Evolutionary conservation across 1,140 invertebrate genomes (phyloP), one percentile per base, ranked within the genome.

Genomic region (Pemphigus obesinymphae): DNA sequence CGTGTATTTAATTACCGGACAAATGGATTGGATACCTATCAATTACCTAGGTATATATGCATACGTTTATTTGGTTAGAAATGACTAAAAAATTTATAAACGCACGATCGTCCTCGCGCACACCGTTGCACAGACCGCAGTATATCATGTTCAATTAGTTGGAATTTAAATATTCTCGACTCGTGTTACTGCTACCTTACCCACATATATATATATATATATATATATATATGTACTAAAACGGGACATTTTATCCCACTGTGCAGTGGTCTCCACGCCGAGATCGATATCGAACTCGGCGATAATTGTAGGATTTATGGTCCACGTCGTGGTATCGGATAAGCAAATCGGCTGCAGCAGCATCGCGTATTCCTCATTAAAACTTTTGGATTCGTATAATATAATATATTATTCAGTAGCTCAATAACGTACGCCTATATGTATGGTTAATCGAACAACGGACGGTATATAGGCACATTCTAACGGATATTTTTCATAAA

Each of bases 271-370:
- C n/a, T n/a, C 8, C 53, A 11, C 17, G 3, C 29, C 29, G 61
- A 34, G 61, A 63, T 63, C 29, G 61, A 5, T 34, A 63, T 63
- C 61, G 61, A 31, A 17, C 29, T 17, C 15, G 61, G 61, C 61
- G 61, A 63, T 63, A 63, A 63, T 63, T 63, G 61, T n/a, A 63
- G 61, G 61, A 63, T 63, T 63, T 63, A 63, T 63, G 61, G 61
- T 63, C 3, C 29, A 34, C 29, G 61, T 17, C 61, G 61, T n/a
- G n/a, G n/a, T 63, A 63, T 63, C 61, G 20, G 61, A 63, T 63
- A 63, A 63, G 61, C 61, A 31, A 63, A 63, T 34, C 31, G 61
- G 61, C 29, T 20, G 58, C 29, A 5, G 8, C n/a, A 1, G 58
- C 29, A 34, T 10, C 5, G 23, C 1, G 7, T 29, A 23, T 31